Conservation (phyloP, 2,797 vertebrate genomes). For the Ctenopoma multispine region DNA sequence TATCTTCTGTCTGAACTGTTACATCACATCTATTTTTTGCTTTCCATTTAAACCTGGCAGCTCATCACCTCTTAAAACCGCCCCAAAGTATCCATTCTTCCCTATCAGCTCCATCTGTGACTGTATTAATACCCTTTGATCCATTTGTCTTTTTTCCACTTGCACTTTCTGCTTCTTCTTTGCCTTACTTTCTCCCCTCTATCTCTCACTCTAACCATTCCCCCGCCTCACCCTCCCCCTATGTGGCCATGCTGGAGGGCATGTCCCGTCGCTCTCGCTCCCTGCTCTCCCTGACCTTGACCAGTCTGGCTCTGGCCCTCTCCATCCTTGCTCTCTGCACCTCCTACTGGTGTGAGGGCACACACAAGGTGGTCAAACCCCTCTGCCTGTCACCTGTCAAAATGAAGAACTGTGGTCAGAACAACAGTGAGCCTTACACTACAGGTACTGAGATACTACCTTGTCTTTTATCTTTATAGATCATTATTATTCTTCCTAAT, state of each 20-base stretch:
- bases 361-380: constrained; percentile 90
- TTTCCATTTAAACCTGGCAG: constrained; percentile 67
- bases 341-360: constrained; percentile 91
- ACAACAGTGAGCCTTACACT: constrained; percentile 84
- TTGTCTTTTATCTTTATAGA: neutral
- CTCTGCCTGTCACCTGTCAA: constrained; percentile 89
- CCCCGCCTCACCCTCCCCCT: constrained; percentile 11
- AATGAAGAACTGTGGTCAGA: constrained; percentile 88
- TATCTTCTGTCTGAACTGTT: constrained; percentile 40
- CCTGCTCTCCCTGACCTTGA: constrained; percentile 86
- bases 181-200: neutral
- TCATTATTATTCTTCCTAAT: neutral
- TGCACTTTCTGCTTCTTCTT: constrained; percentile 12
- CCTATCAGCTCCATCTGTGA: constrained; percentile 55
- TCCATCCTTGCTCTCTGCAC: constrained; percentile 89
- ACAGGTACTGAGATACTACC: constrained; percentile 71
- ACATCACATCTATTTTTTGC: constrained; percentile 50
- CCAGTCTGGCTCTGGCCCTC: constrained; percentile 85
- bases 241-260: constrained; percentile 81
- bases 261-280: constrained; percentile 86
- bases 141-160: constrained; percentile 18
- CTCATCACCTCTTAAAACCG: constrained; percentile 51
- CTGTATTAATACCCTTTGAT: constrained; percentile 24
- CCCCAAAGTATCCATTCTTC: constrained; percentile 59
- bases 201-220: neutral